These are phyloP conservation scores for Andrena camellia DNA, from an alignment of 2,888 invertebrate species.

Conservation along the genomic window DNA sequence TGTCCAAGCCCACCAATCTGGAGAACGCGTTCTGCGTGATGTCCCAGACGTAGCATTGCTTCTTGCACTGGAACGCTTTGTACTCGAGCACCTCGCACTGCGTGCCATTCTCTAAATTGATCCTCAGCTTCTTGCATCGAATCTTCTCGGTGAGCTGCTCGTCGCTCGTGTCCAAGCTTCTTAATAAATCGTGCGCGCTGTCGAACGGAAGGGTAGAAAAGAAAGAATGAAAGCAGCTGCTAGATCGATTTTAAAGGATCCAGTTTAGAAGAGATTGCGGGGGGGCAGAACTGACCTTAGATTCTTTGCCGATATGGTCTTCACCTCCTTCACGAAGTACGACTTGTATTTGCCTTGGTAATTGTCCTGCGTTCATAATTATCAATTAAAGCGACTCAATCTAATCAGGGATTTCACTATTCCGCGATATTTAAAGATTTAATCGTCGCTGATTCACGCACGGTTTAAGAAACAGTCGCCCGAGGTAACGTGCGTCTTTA, in stretches of 20 bases:
- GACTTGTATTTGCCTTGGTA: constrained; percentile 86
- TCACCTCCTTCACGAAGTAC: constrained; percentile 85
- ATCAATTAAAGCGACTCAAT: not conserved
- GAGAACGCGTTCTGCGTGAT: constrained; percentile 84
- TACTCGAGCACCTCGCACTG: constrained; percentile 80
- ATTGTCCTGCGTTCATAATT: constrained; percentile 82
- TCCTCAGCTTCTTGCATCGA: constrained; percentile 71
- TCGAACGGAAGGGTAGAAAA: constrained; percentile 15
- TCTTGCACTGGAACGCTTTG: constrained; percentile 86
- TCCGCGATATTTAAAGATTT: not conserved
- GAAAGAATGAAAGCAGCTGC: not conserved
- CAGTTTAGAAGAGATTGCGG: not conserved
- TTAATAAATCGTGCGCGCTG: constrained; percentile 63
- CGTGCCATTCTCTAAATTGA: constrained; percentile 82
- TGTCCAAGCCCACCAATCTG: constrained; percentile 85
- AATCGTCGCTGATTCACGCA: not conserved
- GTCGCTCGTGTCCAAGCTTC: constrained; percentile 60
- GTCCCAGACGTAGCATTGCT: constrained; percentile 87
- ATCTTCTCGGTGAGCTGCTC: constrained; percentile 72
- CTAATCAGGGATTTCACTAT: not conserved
- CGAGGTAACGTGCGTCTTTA: not conserved
- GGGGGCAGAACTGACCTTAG: constrained; percentile 75
- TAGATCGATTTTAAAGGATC: not conserved
- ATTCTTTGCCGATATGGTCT: constrained; percentile 80
- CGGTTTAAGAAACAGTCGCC: not conserved